Base-by-base conservation (phyloP, 1,140 invertebrate species). In the Rhynchophorus ferrugineus region DNA sequence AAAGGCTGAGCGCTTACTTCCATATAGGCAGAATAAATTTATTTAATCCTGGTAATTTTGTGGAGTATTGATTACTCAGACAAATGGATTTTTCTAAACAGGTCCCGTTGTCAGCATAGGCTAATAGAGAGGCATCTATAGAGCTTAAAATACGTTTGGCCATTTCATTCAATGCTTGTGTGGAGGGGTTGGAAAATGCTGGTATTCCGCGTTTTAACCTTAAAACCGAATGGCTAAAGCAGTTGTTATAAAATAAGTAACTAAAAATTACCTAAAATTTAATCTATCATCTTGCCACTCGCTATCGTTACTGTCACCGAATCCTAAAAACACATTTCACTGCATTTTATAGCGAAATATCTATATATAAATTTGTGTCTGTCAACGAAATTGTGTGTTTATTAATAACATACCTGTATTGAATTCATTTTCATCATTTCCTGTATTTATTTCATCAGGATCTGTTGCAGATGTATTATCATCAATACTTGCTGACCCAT, bases 1-100 rank as follows among this genome's bases (percentile, higher is more conserved):
- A 34, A 33, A 3, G 6, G 16, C 36, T 43, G 1, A 5, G 5
- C 11, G 17, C 13, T 45, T 73, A 84, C 83, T 82, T 81, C 82
- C 82, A 84, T 41, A 84, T 69, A 9, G 83, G 82, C 38, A 84
- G 63, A 78, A 80, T 82, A 55, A 82, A 75, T 63, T 75, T 76
- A 34, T 75, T 75, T 8, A 67, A 71, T 35, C 75, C 73, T 0
- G 62, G 57, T 20, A 75, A 62, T 14, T 64, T 61, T 45, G 75
- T 76, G 0, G 79, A 79, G 49, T 72, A 74, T 48, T 69, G 77
- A 61, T 85, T 85, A 22, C 81, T 78, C 33, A 80, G 69, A 61
- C 82, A 85, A 1, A 85, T 65, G 5, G 69, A 67, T 49, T 75
- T 71, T 18, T 77, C 73, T n/a, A 85, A 63, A 61, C 83, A 85